phyloP scores from a whole-genome alignment of 2,888 invertebrate genomes.

The Hyposoter didymator region DNA sequence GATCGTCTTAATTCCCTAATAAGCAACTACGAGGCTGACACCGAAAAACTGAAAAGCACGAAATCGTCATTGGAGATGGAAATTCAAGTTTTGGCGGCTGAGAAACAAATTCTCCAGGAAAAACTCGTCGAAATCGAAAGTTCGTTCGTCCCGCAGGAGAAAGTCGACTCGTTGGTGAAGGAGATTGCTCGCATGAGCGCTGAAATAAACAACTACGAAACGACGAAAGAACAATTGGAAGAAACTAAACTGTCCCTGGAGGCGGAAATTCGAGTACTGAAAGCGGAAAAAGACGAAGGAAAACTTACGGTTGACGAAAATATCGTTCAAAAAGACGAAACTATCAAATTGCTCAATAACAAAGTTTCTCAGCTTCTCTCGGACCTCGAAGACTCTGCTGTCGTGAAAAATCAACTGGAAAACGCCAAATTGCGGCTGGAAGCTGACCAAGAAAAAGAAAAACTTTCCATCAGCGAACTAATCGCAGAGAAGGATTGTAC shows the following conservation, averaged over 20 bases:
- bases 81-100: conserved; percentile 5
- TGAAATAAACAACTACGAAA: conserved; percentile 30
- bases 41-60: conserved; percentile 36
- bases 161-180: conserved; percentile 27
- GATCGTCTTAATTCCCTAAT: conserved; percentile 34
- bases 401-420: conserved; percentile 25
- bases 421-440: conserved; percentile 41
- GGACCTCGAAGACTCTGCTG: neutral
- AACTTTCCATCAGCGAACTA: neutral
- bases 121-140: conserved; percentile 29
- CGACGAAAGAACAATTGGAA: conserved; percentile 6
- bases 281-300: conserved; percentile 35
- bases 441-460: conserved; percentile 18
- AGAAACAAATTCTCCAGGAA: conserved; percentile 38
- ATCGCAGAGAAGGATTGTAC: neutral
- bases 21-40: conserved; percentile 44
- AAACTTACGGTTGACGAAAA: neutral
- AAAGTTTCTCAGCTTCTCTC: neutral
- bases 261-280: conserved; percentile 18
- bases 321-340: neutral
- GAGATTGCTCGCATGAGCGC: conserved; percentile 32
- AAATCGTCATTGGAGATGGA: conserved; percentile 18
- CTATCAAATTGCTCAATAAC: neutral
- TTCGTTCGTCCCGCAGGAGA: conserved; percentile 17
- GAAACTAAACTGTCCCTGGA: conserved; percentile 21